Base-by-base conservation (phyloP, 1,140 invertebrate species). In the Lucilia sericata region DNA sequence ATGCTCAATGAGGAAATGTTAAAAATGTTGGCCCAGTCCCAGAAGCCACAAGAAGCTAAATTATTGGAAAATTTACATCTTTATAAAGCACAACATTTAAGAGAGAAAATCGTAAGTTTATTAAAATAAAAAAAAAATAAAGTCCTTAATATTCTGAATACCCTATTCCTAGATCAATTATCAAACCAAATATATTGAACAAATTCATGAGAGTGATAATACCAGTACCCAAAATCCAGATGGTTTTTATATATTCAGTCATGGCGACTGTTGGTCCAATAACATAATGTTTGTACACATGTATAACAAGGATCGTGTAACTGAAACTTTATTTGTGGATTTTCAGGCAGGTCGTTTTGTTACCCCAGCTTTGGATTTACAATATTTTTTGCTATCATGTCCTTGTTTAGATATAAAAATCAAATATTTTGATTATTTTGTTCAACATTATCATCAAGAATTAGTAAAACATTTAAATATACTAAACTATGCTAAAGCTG, bases 281-380 rank as follows among this genome's bases (percentile, higher is more conserved):
- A 95, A 95, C 85, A 93, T 95, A 86, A 87, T 95, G 84, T 94
- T 95, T 88, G 91, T 91, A 60, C 94, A 94, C 85, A 88, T n/a
- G n/a, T n/a, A 93, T 82, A 84, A 91, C 0, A 78, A 91, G 2
- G 91, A 88, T 1, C 91, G 92, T 85, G 89, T 93, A 0, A 86
- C 91, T 49, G 90, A 92, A 17, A 91, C 92, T 12, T 92, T 93
- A 86, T 92, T 94, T 84, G 91, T 92, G n/a, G 92, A 92, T 42
- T 92, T 91, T 83, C 92, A 92, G 85, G 74, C 90, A 9, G 85
- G 86, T 0, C 86, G 89, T 78, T 88, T 87, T 82, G 88, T 87
- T 0, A 91, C 91, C 12, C 90, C 89, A 1, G 91, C 88, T 0
- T 85, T 91, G 0, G 92, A 92, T 84, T 78, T 92, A 2, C 86